Conservation (phyloP, 2,113 vertebrate species). For the Forbesichthys papilliferus region DNA sequence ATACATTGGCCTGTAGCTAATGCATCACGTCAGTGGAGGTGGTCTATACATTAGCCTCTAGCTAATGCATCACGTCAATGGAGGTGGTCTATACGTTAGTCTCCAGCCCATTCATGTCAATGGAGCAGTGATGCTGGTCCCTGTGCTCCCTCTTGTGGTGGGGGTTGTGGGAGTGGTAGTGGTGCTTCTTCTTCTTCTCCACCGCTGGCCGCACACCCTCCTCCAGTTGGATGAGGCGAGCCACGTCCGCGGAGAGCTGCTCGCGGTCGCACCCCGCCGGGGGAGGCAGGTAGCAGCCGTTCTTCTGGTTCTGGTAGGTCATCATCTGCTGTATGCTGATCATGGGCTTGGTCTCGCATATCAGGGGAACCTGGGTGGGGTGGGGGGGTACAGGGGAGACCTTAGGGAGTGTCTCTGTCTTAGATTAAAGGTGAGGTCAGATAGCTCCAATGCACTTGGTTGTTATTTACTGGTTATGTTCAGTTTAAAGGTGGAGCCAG, state of each 20-base stretch:
- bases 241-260: constrained; percentile 76
- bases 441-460: no score
- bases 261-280: constrained; percentile 73
- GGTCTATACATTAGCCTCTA: background rate
- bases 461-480: no score
- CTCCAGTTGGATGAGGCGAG: constrained; percentile 84
- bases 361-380: constrained; percentile 79
- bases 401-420: background rate
- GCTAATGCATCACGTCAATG: background rate
- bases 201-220: constrained; percentile 77
- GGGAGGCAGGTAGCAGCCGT: constrained; percentile 81
- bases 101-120: constrained; percentile 95
- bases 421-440: no score
- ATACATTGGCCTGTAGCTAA: no score
- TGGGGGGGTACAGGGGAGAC: background rate
- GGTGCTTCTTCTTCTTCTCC: constrained; percentile 61
- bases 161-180: constrained; percentile 60
- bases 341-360: constrained; percentile 89
- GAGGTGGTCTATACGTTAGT: constrained; percentile 84
- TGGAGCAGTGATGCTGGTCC: constrained; percentile 89
- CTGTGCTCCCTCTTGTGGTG: constrained; percentile 72
- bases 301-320: constrained; percentile 92
- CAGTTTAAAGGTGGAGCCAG: no score
- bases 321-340: constrained; percentile 91
- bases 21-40: background rate